phyloP scores from a whole-genome alignment of 2,888 invertebrate species.

The Caenorhabditis sp. region DNA sequence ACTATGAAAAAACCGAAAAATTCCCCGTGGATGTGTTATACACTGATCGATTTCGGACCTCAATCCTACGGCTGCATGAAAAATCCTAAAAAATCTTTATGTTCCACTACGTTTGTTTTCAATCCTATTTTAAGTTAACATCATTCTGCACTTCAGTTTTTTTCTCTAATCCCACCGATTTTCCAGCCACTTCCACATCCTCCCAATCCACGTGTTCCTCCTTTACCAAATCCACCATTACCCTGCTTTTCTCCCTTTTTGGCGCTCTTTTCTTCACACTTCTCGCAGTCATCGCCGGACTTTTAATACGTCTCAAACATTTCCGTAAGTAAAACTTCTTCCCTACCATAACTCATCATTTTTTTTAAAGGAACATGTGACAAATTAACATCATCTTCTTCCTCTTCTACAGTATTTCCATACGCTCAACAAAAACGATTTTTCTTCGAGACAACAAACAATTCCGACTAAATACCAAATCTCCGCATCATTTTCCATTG shows the following conservation, averaged over 20 bases:
- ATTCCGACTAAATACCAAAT: not conserved
- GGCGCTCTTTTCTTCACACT: constrained; percentile 29
- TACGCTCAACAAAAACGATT: not conserved
- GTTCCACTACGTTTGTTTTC: no score
- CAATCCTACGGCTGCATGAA: no score
- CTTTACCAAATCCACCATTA: constrained; percentile 13
- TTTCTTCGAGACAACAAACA: not conserved
- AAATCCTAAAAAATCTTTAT: no score
- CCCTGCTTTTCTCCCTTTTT: constrained; percentile 21
- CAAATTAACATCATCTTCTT: not conserved
- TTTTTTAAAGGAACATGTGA: not conserved
- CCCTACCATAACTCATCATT: not conserved
- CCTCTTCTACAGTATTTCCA: not conserved
- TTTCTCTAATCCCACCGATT: not conserved
- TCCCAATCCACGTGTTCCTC: constrained; percentile 11
- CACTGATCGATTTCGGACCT: no score
- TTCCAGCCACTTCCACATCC: not conserved
- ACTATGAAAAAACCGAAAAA: no score
- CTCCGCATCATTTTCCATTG: not conserved
- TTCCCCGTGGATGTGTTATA: no score
- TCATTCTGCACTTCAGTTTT: no score
- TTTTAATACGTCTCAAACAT: constrained; percentile 18
- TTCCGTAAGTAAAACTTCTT: constrained; percentile 5
- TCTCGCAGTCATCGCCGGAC: constrained; percentile 19
- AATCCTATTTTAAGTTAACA: no score